Evolutionary conservation across 1,140 invertebrate genomes (phyloP).

Genomic region (Cylas formicarius): DNA sequence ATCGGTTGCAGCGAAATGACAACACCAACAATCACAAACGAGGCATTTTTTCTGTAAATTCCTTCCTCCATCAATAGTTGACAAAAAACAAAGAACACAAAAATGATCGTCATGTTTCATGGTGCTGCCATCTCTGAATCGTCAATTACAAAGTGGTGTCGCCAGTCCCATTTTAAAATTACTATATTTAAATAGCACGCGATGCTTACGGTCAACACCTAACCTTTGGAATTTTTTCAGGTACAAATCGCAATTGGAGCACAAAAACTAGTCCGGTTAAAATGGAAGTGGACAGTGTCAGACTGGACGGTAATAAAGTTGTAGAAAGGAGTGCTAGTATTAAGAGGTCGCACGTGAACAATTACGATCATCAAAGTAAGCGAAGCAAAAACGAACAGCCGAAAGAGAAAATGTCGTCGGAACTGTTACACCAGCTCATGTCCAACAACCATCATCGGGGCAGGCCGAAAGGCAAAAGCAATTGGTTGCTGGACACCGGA

Average conservation of each 20-base stretch:
- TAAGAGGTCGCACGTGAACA: conserved; percentile 32
- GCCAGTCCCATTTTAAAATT: too few relatives aligned
- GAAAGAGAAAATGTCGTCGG: conserved; percentile 40
- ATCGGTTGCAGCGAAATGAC: too few relatives aligned
- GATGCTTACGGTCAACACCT: too few relatives aligned
- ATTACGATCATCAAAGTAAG: conserved; percentile 32
- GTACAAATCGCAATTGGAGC: conserved; percentile 21
- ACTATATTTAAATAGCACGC: too few relatives aligned
- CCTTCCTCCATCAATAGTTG: too few relatives aligned
- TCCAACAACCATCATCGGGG: conserved; percentile 40
- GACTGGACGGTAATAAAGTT: too few relatives aligned
- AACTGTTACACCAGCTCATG: conserved; percentile 48
- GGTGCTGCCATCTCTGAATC: too few relatives aligned
- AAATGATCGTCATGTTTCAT: not conserved
- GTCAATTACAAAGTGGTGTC: too few relatives aligned
- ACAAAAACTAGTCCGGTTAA: conserved; percentile 21
- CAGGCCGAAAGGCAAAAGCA: conserved; percentile 29
- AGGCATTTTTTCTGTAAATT: too few relatives aligned
- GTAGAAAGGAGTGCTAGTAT: conserved; percentile 21
- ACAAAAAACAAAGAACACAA: too few relatives aligned
- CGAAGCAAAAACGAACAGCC: conserved; percentile 34
- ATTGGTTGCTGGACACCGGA: conserved; percentile 36
- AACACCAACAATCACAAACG: too few relatives aligned
- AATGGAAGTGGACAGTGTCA: conserved; percentile 17
- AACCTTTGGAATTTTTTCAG: too few relatives aligned